These are phyloP conservation scores for Nebria ingens DNA, from an alignment of 1,140 invertebrate species.

Conservation along the genomic window DNA sequence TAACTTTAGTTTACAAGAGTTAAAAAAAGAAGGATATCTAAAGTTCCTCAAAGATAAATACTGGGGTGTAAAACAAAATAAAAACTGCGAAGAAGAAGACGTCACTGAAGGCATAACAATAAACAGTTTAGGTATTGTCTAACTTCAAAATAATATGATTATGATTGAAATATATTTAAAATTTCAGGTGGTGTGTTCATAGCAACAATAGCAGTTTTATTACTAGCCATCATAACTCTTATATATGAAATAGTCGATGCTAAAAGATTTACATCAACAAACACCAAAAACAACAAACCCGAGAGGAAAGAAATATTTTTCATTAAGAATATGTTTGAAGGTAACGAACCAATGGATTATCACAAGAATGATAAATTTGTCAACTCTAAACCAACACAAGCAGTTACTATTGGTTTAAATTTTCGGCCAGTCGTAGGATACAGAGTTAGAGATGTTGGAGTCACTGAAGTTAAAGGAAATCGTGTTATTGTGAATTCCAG, in stretches of 20 bases:
- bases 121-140: constrained; percentile 61
- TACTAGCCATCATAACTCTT: constrained; percentile 70
- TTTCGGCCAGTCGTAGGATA: constrained; percentile 37
- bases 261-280: constrained; percentile 45
- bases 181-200: constrained; percentile 74
- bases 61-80: constrained; percentile 65
- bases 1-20: constrained; percentile 64
- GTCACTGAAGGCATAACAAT: constrained; percentile 80
- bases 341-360: neutral
- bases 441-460: constrained; percentile 16
- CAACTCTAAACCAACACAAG: constrained; percentile 20
- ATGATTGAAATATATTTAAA: constrained; percentile 7
- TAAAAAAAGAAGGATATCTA: constrained; percentile 78
- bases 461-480: neutral
- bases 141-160: neutral
- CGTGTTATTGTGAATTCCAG: neutral
- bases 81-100: constrained; percentile 56
- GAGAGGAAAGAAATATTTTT: neutral
- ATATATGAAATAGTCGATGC: constrained; percentile 71
- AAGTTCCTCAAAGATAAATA: constrained; percentile 66
- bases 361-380: neutral
- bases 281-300: constrained; percentile 21
- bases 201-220: constrained; percentile 71
- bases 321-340: neutral
- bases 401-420: constrained; percentile 34